Conservation (phyloP, 2,797 vertebrate genomes). For the Tapera naevia region DNA sequence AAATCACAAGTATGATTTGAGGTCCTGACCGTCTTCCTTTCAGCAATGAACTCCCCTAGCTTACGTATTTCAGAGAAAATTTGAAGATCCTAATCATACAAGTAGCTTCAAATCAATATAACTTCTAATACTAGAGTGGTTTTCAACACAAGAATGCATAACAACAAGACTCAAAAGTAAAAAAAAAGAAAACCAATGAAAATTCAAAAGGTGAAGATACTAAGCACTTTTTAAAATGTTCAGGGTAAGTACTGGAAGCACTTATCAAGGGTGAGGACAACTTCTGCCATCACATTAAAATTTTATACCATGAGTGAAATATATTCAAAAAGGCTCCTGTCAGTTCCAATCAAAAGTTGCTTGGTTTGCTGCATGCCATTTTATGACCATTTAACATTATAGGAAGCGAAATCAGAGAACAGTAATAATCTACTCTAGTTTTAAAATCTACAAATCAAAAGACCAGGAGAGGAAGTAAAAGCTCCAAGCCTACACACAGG, state of each 20-base stretch:
- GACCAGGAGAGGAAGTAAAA: not conserved
- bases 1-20: not conserved
- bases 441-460: slow-evolving; percentile 13
- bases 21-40: not conserved
- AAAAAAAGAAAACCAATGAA: not conserved
- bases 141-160: not conserved
- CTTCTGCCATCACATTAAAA: not conserved
- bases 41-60: not conserved
- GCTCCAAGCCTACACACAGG: not conserved
- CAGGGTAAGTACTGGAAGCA: not conserved
- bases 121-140: not conserved
- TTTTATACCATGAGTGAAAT: not conserved
- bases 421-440: not conserved
- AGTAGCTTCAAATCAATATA: not conserved
- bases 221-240: not conserved
- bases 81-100: not conserved
- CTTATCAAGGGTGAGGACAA: not conserved
- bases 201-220: not conserved
- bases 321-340: not conserved
- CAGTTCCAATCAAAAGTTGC: not conserved
- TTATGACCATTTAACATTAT: not conserved
- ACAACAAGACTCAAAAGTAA: not conserved
- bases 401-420: not conserved
- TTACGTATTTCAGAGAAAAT: not conserved
- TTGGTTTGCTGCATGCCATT: not conserved